phyloP scores from a whole-genome alignment of 1,140 invertebrate genomes.

The Drosophila orena region DNA sequence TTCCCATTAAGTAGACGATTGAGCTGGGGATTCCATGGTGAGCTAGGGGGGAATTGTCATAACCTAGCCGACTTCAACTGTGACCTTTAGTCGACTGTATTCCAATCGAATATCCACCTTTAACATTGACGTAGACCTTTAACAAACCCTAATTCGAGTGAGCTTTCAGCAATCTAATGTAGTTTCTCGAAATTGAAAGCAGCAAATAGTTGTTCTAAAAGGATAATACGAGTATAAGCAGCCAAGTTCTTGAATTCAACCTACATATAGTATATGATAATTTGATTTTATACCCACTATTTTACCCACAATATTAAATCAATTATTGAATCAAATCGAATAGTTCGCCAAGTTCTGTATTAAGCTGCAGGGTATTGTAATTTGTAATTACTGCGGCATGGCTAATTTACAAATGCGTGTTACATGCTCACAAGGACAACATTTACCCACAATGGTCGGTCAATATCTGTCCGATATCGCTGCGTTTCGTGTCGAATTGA shows the following conservation, averaged over 20 bases:
- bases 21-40: constrained; percentile 1
- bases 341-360: neutral
- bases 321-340: neutral
- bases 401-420: constrained; percentile 37
- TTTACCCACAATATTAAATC: too few relatives aligned
- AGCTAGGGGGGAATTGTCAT: constrained; percentile 11
- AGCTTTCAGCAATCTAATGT: neutral
- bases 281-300: too few relatives aligned
- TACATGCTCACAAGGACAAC: constrained; percentile 6
- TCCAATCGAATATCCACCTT: constrained; percentile 24
- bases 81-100: constrained; percentile 25
- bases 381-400: constrained; percentile 24
- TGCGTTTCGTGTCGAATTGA: constrained; percentile 24
- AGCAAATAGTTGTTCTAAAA: neutral
- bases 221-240: too few relatives aligned
- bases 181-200: neutral
- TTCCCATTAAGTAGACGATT: too few relatives aligned
- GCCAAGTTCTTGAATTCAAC: too few relatives aligned
- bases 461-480: constrained; percentile 43
- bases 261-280: too few relatives aligned
- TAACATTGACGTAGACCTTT: too few relatives aligned
- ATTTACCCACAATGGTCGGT: constrained; percentile 8
- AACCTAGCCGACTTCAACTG: constrained; percentile 14
- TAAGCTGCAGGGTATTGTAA: constrained; percentile 20
- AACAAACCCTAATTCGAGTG: too few relatives aligned